A percentile compares a stretch with the other conserved stretches of the same genome.
Evolutionary conservation across 2,113 vertebrate genomes (phyloP).

Genomic region (Pomatostomus ruficeps): DNA sequence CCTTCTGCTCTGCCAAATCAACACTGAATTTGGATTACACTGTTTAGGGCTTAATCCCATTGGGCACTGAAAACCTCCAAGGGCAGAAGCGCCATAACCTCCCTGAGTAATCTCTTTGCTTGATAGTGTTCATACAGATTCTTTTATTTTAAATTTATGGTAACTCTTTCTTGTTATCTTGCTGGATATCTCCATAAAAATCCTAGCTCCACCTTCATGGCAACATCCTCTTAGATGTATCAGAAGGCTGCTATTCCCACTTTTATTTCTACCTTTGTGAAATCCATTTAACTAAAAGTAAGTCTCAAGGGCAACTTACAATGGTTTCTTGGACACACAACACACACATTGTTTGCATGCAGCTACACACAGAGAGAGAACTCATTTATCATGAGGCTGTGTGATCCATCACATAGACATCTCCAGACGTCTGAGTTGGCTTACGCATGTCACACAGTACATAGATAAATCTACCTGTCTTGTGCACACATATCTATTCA

Average conservation of each 20-base stretch:
- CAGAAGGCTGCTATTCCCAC: background rate
- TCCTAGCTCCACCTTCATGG: background rate
- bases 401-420: conserved; percentile 8
- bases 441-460: background rate
- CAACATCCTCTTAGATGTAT: background rate
- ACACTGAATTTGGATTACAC: background rate
- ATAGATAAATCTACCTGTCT: background rate
- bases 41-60: background rate
- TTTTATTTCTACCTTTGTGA: background rate
- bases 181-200: background rate
- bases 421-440: background rate
- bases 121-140: background rate
- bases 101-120: background rate
- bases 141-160: background rate
- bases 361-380: background rate
- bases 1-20: background rate
- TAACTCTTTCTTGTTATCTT: background rate
- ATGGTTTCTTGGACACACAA: background rate
- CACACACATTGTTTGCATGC: background rate
- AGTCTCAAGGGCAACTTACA: background rate
- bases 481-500: background rate
- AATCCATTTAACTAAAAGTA: background rate
- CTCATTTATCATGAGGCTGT: background rate
- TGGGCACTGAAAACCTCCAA: background rate
- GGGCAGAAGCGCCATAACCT: background rate